phyloP scores from a whole-genome alignment of 2,797 vertebrate genomes.

The Staurois parvus region DNA sequence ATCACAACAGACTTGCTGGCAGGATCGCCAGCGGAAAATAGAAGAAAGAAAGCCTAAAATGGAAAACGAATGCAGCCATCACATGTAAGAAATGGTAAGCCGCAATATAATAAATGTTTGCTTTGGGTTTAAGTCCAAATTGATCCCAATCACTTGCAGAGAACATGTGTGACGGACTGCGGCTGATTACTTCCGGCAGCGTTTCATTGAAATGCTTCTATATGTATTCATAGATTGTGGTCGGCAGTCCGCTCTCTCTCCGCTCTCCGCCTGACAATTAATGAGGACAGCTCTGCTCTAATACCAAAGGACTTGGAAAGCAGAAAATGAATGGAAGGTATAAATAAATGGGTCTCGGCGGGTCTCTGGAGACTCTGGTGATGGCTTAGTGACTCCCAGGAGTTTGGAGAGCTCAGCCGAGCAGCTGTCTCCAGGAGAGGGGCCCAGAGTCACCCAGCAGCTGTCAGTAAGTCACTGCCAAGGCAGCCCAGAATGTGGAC shows the following conservation, averaged over 20 bases:
- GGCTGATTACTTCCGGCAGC: too few species aligned
- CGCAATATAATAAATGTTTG: too few species aligned
- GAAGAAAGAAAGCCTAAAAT: too few species aligned
- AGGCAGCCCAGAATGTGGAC: background rate
- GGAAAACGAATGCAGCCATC: too few species aligned
- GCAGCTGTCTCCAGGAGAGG: slow-evolving; percentile 32
- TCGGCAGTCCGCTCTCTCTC: background rate
- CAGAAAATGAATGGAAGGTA: slow-evolving; percentile 13
- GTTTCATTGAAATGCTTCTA: too few species aligned
- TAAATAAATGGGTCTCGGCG: slow-evolving; percentile 15
- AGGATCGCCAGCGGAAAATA: too few species aligned
- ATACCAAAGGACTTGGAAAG: slow-evolving; percentile 1
- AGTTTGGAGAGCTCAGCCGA: slow-evolving; percentile 3
- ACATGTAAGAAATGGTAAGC: too few species aligned
- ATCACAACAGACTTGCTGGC: too few species aligned
- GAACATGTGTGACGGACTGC: too few species aligned
- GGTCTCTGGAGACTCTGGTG: background rate
- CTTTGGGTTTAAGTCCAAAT: too few species aligned
- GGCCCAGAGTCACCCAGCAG: slow-evolving; percentile 15
- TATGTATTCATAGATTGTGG: background rate
- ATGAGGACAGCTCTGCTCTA: background rate
- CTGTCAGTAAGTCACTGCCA: slow-evolving; percentile 17
- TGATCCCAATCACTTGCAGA: too few species aligned
- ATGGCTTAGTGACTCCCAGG: background rate
- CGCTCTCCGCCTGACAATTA: background rate